Conservation (phyloP, 2,888 invertebrate genomes). For the Nephrotoma guestfalica region DNA sequence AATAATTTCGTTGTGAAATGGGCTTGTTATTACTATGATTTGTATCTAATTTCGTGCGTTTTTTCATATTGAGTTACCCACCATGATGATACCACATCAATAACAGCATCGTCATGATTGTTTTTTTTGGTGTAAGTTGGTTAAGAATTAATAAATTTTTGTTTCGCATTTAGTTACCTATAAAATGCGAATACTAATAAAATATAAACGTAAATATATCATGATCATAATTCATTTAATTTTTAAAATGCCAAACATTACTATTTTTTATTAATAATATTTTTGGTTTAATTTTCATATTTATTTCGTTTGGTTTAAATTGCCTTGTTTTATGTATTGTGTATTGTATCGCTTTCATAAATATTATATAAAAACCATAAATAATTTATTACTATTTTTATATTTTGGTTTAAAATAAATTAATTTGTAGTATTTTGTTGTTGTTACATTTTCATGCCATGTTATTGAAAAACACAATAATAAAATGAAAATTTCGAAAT, state of each 20-base stretch:
- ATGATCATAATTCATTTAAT: no score
- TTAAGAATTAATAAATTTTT: not conserved
- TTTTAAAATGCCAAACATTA: no score
- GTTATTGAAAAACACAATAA: not conserved
- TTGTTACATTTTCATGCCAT: not conserved
- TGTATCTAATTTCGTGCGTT: not conserved
- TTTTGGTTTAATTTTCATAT: no score
- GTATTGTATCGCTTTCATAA: not conserved
- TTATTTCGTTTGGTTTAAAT: no score
- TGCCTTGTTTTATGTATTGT: not conserved
- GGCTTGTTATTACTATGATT: not conserved
- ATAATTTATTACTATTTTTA: not conserved
- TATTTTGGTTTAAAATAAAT: not conserved
- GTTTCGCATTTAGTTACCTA: not conserved
- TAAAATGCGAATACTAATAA: no score
- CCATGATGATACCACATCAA: not conserved
- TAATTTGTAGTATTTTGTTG: not conserved
- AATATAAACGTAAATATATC: no score
- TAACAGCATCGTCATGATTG: not conserved
- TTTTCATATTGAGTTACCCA: not conserved
- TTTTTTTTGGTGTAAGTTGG: not conserved
- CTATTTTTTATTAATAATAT: no score
- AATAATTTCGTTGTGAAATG: not conserved
- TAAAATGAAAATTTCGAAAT: not conserved
- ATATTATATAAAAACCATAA: not conserved